Evolutionary conservation across 2,888 invertebrate species (phyloP).

Genomic region (Therioaphis trifolii): DNA sequence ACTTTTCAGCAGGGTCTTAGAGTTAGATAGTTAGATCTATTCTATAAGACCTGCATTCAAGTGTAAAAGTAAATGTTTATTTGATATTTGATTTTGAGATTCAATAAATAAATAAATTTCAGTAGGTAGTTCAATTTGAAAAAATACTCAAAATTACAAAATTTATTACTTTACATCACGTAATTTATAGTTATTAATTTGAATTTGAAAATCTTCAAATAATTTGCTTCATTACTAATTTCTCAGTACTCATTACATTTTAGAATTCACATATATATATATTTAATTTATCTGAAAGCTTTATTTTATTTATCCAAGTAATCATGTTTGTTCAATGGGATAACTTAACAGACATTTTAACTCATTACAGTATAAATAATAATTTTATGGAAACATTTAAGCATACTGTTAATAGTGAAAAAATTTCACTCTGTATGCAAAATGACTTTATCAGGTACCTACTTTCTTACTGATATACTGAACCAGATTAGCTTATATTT

Average conservation of each 20-base stretch:
- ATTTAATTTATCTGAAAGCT: neutral
- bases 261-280: neutral
- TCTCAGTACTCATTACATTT: neutral
- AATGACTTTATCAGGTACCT: constrained; percentile 59
- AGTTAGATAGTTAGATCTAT: no score
- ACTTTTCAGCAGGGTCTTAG: no score
- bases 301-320: neutral
- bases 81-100: no score
- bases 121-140: no score
- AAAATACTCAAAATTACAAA: no score
- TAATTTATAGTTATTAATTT: no score
- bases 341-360: constrained; percentile 43
- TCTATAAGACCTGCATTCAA: no score
- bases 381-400: constrained; percentile 48
- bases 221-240: no score
- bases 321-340: constrained; percentile 57
- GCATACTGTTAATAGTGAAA: constrained; percentile 37
- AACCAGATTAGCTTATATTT: neutral
- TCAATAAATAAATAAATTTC: no score
- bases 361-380: constrained; percentile 21
- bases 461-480: neutral
- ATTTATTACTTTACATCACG: no score
- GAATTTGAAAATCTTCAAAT: no score
- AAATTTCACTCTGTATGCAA: constrained; percentile 53
- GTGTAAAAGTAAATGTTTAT: no score